Evolutionary conservation across 2,797 vertebrate genomes (phyloP).

Genomic region (Bufotes viridis): DNA sequence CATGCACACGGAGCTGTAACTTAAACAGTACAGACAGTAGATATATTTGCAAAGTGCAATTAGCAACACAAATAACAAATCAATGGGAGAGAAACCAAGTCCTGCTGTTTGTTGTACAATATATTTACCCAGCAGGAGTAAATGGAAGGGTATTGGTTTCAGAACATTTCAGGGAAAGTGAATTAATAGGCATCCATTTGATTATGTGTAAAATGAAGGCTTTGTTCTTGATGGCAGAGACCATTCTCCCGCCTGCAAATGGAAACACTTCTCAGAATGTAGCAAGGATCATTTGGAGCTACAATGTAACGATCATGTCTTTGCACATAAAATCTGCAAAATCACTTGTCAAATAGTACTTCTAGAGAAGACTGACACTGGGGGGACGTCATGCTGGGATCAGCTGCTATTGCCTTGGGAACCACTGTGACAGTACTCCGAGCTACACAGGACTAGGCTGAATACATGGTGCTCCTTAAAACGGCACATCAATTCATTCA

Average conservation of each 20-base stretch:
- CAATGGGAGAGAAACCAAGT: constrained; percentile 29
- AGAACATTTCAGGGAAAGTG: constrained; percentile 27
- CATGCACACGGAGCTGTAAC: background rate
- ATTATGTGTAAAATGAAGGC: constrained; percentile 25
- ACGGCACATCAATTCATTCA: background rate
- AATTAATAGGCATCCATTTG: constrained; percentile 43
- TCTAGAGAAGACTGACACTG: background rate
- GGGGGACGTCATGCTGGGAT: background rate
- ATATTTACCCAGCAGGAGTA: constrained; percentile 53
- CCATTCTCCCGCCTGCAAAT: background rate
- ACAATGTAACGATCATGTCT: background rate
- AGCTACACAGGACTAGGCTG: background rate
- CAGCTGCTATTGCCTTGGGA: background rate
- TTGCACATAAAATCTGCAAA: background rate
- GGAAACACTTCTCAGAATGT: constrained; percentile 1
- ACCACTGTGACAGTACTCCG: background rate
- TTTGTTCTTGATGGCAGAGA: constrained; percentile 30
- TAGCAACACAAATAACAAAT: constrained; percentile 39
- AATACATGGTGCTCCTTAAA: background rate
- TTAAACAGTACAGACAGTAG: constrained; percentile 30
- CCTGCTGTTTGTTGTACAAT: constrained; percentile 50
- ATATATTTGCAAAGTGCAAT: constrained; percentile 40
- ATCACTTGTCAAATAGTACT: background rate
- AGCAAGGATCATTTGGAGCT: background rate
- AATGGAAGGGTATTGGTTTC: constrained; percentile 55